phyloP scores from a whole-genome alignment of 2,797 vertebrate species.

The Sebastes matsubarae region DNA sequence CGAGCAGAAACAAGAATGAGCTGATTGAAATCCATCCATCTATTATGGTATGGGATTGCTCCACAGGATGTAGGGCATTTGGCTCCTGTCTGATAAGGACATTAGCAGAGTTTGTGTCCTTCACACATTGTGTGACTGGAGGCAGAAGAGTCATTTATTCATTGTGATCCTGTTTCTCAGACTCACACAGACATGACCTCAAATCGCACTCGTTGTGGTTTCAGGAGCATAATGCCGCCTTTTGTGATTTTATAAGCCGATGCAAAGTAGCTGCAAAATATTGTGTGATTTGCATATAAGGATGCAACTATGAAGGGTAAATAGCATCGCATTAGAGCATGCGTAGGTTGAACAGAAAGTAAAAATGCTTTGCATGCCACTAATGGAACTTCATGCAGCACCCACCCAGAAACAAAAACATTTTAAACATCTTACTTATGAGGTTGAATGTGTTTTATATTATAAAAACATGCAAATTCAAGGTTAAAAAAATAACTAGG shows the following conservation, averaged over 20 bases:
- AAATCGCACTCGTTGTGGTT: background rate
- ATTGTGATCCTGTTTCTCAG: conserved; percentile 11
- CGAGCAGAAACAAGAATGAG: conserved; percentile 28
- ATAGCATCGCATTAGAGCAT: background rate
- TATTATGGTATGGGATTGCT: conserved; percentile 46
- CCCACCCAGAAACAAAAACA: too few species aligned
- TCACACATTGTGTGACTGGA: background rate
- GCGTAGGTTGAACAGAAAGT: background rate
- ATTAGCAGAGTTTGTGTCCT: background rate
- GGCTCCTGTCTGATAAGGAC: conserved; percentile 27
- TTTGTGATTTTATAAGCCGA: background rate
- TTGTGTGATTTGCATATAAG: background rate
- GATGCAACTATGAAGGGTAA: background rate
- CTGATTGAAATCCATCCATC: conserved; percentile 36
- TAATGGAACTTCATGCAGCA: background rate
- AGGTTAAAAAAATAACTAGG: background rate
- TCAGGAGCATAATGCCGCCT: background rate
- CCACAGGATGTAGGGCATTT: conserved; percentile 39
- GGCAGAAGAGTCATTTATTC: conserved; percentile 8
- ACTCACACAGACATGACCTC: background rate
- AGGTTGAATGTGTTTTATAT: background rate
- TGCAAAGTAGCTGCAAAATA: background rate
- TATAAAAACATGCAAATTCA: background rate
- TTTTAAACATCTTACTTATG: background rate
- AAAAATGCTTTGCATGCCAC: background rate